phyloP scores from a whole-genome alignment of 2,888 invertebrate genomes.

The Ochropleura leucogaster region DNA sequence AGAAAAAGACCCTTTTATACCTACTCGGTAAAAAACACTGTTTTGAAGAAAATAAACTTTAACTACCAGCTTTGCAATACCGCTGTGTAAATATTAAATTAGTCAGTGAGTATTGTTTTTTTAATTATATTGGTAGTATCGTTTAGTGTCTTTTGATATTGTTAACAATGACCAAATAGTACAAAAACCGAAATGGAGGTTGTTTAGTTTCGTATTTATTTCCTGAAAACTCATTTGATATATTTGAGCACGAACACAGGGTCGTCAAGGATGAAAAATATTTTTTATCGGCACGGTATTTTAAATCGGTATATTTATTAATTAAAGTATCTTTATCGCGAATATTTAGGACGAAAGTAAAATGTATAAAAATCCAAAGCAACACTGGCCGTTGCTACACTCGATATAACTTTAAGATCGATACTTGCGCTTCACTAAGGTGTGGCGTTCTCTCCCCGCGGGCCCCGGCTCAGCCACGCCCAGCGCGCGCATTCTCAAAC shows the following conservation, averaged over 20 bases:
- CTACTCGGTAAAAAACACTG: not conserved
- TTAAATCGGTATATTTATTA: not conserved
- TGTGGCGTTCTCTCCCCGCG: constrained; percentile 81
- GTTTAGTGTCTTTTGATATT: no score
- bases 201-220: not conserved
- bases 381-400: constrained; percentile 39
- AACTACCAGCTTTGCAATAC: not conserved
- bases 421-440: constrained; percentile 79
- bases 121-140: not conserved
- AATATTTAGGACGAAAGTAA: not conserved
- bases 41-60: not conserved
- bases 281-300: not conserved
- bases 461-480: constrained; percentile 85
- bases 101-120: not conserved
- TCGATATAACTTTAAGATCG: constrained; percentile 77
- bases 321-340: not conserved
- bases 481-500: constrained; percentile 87
- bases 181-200: not conserved
- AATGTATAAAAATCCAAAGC: constrained; percentile 19
- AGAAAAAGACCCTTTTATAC: not conserved
- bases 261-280: not conserved
- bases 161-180: no score
- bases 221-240: no score
- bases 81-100: not conserved
- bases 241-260: not conserved